Percentiles rank a stretch among this genome's conserved stretches.
phyloP scores from a whole-genome alignment of 1,140 invertebrate species.

The Trichonephila inaurata region DNA sequence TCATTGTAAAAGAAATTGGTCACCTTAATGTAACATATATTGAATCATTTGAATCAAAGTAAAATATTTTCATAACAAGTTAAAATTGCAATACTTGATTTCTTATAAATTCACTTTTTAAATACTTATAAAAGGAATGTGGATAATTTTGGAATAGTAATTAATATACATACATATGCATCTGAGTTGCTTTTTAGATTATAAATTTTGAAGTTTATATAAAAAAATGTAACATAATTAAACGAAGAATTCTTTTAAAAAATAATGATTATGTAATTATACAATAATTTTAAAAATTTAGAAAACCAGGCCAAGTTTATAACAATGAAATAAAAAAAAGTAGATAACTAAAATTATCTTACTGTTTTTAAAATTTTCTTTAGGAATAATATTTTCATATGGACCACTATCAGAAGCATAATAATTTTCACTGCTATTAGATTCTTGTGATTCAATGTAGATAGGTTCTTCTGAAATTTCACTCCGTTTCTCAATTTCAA shows the following conservation, averaged over 20 bases:
- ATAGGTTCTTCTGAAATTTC: slow-evolving; percentile 66
- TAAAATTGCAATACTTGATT: too few relatives aligned
- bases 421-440: slow-evolving; percentile 63
- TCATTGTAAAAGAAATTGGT: too few relatives aligned
- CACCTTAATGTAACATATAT: too few relatives aligned
- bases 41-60: too few relatives aligned
- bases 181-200: too few relatives aligned
- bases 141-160: too few relatives aligned
- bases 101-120: too few relatives aligned
- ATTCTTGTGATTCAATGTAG: slow-evolving; percentile 73
- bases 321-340: not conserved
- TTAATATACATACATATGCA: too few relatives aligned
- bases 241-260: not conserved
- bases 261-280: not conserved
- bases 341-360: not conserved
- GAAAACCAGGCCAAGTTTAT: too few relatives aligned
- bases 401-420: not conserved
- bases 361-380: slow-evolving; percentile 18
- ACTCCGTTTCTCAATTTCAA: slow-evolving; percentile 67
- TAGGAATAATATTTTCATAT: slow-evolving; percentile 39
- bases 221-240: not conserved
- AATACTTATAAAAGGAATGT: too few relatives aligned
- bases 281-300: not conserved
- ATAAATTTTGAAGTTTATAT: not conserved
- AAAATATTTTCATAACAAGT: too few relatives aligned